Evolutionary conservation across 2,888 invertebrate genomes (phyloP), one percentile per base, ranked within the genome.

Genomic region (Megalurothrips usitatus): DNA sequence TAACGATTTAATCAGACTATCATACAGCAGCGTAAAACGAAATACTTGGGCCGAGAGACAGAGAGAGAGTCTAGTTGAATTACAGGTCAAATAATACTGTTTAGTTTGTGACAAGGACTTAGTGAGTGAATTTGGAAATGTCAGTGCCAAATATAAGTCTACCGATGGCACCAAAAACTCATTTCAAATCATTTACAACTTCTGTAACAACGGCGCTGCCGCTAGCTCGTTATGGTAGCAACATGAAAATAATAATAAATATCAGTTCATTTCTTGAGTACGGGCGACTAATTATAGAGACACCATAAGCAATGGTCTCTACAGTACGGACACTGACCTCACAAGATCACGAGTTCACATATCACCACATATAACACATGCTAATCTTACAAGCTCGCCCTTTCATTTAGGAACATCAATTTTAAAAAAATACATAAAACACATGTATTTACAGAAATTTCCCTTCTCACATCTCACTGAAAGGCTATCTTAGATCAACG

Each of bases 1-100:
- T 26, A 75, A 75, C 23, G 26, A 75, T 75, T 75, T 75, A 75
- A 75, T 75, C 68, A 75, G 68, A 75, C 68, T 75, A 75, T 75
- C 23, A 26, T 75, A 75, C 68, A 75, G 68, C 68, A 75, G 68
- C 68, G 68, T 75, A 75, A 26, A 26, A 75, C 68, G 23, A 75
- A 75, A 75, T 75, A 23, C 68, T 26, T 75, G 68, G 68, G 23
- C 68, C n/a, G 26, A 75, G 68, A 75, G n/a, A 75, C 11, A 26
- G 26, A 75, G 68, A 75, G n/a, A 75, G 23, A 26, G 8, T 75
- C 12, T 26, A 26, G 58, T 17, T 58, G 19, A 58, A 19, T n/a
- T 14, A 58, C 14, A 58, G 17, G n/a, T 58, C 6, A 26, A 75
- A 75, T 75, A 75, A 75, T 75, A 75, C 68, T 75, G 68, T 26